Percentiles rank a stretch among this genome's conserved stretches.
Evolutionary conservation across 2,888 invertebrate genomes (phyloP).

Genomic region (Drosophila sordidapex): DNA sequence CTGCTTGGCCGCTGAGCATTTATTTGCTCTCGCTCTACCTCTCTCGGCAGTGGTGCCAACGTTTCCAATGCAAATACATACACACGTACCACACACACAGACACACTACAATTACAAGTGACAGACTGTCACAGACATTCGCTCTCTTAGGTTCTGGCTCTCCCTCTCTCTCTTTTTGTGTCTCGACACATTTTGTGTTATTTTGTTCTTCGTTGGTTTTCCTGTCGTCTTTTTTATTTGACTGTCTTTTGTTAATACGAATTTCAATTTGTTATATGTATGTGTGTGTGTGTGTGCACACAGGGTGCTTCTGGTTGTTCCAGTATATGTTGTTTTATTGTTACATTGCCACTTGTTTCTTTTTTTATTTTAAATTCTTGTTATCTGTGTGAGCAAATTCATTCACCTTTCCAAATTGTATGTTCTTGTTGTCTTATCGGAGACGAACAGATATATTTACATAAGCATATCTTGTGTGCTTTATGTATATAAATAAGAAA

Average conservation of each 20-base stretch:
- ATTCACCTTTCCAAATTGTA: slow-evolving; percentile 65
- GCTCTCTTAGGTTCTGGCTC: slow-evolving; percentile 45
- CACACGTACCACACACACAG: slow-evolving; percentile 23
- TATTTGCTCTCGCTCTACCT: slow-evolving; percentile 46
- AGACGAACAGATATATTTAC: slow-evolving; percentile 23
- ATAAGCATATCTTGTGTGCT: slow-evolving; percentile 62
- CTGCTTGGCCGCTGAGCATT: slow-evolving; percentile 50
- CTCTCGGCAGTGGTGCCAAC: slow-evolving; percentile 48
- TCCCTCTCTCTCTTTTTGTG: slow-evolving; percentile 4
- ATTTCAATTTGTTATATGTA: slow-evolving; percentile 44
- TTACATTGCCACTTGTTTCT: slow-evolving; percentile 19
- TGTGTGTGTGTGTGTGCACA: slow-evolving; percentile 7
- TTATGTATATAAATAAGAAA: slow-evolving; percentile 23
- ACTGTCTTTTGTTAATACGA: slow-evolving; percentile 51
- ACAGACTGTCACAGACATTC: slow-evolving; percentile 45
- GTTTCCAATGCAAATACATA: slow-evolving; percentile 63
- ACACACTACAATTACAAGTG: slow-evolving; percentile 31
- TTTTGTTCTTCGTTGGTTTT: slow-evolving; percentile 63
- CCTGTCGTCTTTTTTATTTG: slow-evolving; percentile 49
- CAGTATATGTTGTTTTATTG: slow-evolving; percentile 27
- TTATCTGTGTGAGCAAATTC: slow-evolving; percentile 64
- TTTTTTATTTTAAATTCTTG: slow-evolving; percentile 45
- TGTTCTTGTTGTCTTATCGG: slow-evolving; percentile 46
- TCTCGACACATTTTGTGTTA: slow-evolving; percentile 40
- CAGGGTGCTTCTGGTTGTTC: slow-evolving; percentile 41